Percentiles rank a stretch among this genome's conserved stretches.
phyloP scores from a whole-genome alignment of 2,888 invertebrate genomes.

The Phymatocera aterrima region DNA sequence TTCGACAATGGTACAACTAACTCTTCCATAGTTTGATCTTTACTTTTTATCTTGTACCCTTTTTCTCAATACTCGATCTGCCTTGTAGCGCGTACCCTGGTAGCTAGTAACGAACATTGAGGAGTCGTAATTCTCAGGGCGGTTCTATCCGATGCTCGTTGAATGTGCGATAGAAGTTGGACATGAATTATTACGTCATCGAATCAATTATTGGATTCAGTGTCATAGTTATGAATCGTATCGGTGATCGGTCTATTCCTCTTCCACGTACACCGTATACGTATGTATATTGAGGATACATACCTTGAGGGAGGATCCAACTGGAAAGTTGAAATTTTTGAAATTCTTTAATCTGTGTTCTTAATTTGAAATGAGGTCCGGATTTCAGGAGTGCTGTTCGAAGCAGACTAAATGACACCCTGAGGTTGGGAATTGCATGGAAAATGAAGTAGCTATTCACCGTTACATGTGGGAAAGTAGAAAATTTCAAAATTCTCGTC shows the following conservation, averaged over 20 bases:
- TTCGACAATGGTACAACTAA: neutral
- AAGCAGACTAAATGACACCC: no score
- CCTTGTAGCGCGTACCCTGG: conserved; percentile 52
- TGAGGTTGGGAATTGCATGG: no score
- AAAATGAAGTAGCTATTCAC: no score
- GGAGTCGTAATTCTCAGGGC: conserved; percentile 1
- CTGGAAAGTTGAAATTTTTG: no score
- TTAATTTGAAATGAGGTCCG: no score
- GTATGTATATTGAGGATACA: no score
- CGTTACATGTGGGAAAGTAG: no score
- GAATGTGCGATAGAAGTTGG: neutral
- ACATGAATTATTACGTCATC: neutral
- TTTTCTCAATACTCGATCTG: conserved; percentile 17
- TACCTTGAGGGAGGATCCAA: no score
- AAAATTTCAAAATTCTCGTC: no score
- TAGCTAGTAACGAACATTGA: conserved; percentile 16
- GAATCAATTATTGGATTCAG: neutral
- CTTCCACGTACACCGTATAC: no score
- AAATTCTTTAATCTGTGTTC: no score
- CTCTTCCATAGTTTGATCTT: neutral
- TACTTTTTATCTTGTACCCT: neutral
- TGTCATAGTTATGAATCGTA: neutral
- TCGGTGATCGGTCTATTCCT: neutral
- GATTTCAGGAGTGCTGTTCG: no score
- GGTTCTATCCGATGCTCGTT: conserved; percentile 9